These are phyloP conservation scores for Listronotus bonariensis DNA, from an alignment of 1,140 invertebrate genomes.

Conservation along the genomic window DNA sequence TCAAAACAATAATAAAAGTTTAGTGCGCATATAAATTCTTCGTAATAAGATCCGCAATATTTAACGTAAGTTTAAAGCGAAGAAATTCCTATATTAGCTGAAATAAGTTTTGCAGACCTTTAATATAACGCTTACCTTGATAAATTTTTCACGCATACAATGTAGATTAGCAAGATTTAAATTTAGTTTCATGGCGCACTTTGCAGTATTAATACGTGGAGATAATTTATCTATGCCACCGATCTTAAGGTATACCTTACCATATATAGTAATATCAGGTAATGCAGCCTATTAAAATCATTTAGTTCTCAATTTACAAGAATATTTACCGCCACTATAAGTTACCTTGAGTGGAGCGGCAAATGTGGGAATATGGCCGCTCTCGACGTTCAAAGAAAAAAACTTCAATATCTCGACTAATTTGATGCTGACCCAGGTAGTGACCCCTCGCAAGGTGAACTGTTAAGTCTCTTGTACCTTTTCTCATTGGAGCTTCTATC, in stretches of 20 bases:
- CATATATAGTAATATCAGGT: constrained; percentile 17
- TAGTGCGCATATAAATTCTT: no score
- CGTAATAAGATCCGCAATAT: no score
- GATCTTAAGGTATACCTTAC: constrained; percentile 6
- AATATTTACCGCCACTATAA: constrained; percentile 9
- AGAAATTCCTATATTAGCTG: no score
- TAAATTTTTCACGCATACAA: neutral
- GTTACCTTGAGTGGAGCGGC: constrained; percentile 10
- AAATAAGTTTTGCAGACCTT: no score
- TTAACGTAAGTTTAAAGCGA: no score
- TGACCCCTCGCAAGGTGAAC: constrained; percentile 42
- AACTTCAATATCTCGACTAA: constrained; percentile 31
- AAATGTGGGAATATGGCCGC: constrained; percentile 36
- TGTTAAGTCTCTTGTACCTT: constrained; percentile 13
- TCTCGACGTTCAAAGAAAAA: constrained; percentile 18
- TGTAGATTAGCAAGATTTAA: constrained; percentile 1
- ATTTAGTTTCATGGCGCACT: constrained; percentile 8
- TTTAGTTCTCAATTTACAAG: neutral
- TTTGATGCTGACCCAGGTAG: constrained; percentile 45
- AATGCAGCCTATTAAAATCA: constrained; percentile 6
- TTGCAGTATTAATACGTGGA: constrained; percentile 11
- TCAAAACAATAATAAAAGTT: no score
- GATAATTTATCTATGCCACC: constrained; percentile 12
- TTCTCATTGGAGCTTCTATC: constrained; percentile 24
- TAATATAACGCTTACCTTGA: no score